Base-by-base conservation (phyloP, 2,797 vertebrate genomes). In the Emydoidea blandingii region DNA sequence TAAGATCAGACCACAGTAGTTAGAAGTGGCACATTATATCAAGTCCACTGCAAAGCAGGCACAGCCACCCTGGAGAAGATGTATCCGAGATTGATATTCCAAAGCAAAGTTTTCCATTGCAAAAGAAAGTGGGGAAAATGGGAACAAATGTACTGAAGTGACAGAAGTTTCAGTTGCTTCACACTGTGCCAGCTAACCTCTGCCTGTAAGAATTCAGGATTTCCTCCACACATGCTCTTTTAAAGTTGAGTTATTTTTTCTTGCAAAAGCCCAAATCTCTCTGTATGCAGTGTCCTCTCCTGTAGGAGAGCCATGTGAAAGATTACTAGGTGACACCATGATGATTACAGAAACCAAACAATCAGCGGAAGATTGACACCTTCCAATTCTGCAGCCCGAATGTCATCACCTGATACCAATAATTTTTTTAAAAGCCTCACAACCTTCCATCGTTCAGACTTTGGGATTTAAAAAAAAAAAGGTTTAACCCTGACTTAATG, bases 151-250 rank as follows among this genome's bases (percentile, higher is more conserved):
- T 1, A 65, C 16, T 78, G 27, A 84, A 29, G n/a, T 81, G 80
- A 74, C 31, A 49, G 74, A 74, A 57, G 53, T 89, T 94, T 41
- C 50, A 31, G 5, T 95, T 89, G 37, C 34, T 80, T 18, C 9
- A 1, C 12, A 49, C 50, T 14, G 16, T 4, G n/a, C 57, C 54
- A 74, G 57, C 62, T 80, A 83, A 87, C 2, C 79, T 87, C 41
- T 81, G 72, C 23, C 27, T 79, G 6, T 65, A 50, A 93, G 62
- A 89, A 91, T 90, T 7, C 27, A 85, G 44, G 18, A 53, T 78
- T 96, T 87, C 15, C 29, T 86, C 76, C 85, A 65, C 18, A n/a
- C 76, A 44, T 4, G 8, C 14, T 50, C 81, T 53, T 72, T 57
- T 50, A 74, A 19, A 85, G 89, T 16, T 16, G 12, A 19, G 47